Evolutionary conservation across 2,113 vertebrate species (phyloP).

Genomic region (Hystrix brachyura): DNA sequence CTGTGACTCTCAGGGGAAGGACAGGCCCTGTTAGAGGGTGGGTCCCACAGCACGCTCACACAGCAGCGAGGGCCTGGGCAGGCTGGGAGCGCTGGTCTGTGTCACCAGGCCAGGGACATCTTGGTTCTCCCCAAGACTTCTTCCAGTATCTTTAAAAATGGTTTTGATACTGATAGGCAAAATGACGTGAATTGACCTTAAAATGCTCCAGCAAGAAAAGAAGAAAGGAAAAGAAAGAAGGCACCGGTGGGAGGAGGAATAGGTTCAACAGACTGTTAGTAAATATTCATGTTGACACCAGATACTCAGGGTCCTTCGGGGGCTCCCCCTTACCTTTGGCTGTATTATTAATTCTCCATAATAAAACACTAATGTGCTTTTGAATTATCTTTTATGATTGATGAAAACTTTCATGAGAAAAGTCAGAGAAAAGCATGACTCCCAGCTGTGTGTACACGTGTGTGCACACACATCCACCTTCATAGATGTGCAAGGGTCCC

Average conservation of each 20-base stretch:
- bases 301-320: not conserved
- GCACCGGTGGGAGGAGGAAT: not conserved
- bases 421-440: not conserved
- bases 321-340: not conserved
- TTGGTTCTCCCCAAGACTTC: not conserved
- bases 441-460: rapidly evolving
- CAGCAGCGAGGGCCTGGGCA: rapidly evolving
- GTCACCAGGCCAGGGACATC: not conserved
- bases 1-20: not conserved
- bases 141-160: not conserved
- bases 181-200: not conserved
- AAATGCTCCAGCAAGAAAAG: not conserved
- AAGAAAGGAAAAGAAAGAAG: not conserved
- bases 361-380: not conserved
- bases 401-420: not conserved
- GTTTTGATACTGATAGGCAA: not conserved
- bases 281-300: not conserved
- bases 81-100: not conserved
- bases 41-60: not conserved
- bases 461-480: not conserved
- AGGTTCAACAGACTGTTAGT: not conserved
- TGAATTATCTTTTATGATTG: not conserved
- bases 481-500: not conserved
- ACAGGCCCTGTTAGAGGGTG: not conserved
- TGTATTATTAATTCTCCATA: not conserved